These are phyloP conservation scores for Lamprotornis superbus DNA, from an alignment of 2,113 vertebrate species.

Conservation along the genomic window DNA sequence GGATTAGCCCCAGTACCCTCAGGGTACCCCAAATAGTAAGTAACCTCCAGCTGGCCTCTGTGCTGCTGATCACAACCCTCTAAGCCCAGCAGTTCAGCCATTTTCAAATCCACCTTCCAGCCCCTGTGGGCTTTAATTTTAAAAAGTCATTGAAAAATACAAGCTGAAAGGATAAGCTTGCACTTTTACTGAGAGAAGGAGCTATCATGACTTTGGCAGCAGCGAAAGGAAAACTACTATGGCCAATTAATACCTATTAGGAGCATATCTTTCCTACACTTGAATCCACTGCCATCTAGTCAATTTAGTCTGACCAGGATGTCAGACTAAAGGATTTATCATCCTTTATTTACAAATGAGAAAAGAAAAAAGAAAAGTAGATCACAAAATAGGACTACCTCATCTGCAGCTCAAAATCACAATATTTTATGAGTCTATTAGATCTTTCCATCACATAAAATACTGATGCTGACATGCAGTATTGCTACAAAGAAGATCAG, in stretches of 20 bases:
- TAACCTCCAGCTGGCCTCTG: neutral
- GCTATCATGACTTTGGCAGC: neutral
- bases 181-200: neutral
- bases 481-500: constrained; percentile 11
- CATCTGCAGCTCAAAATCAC: neutral
- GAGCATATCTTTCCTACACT: neutral
- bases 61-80: neutral
- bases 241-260: neutral
- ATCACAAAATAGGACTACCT: neutral
- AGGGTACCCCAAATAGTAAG: neutral
- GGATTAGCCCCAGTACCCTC: neutral
- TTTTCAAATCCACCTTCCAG: neutral
- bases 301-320: neutral
- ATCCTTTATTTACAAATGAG: constrained; percentile 11
- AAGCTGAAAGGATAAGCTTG: neutral
- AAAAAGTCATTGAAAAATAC: neutral
- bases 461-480: constrained; percentile 16
- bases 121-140: neutral
- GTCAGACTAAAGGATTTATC: neutral
- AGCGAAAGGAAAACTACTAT: neutral
- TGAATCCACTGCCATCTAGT: neutral
- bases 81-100: neutral
- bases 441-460: constrained; percentile 4
- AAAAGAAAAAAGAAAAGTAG: neutral
- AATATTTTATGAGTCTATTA: constrained; percentile 12